Evolutionary conservation across 2,888 invertebrate genomes (phyloP), one percentile per base, ranked within the genome.

Genomic region (Napeogenes sylphis): DNA sequence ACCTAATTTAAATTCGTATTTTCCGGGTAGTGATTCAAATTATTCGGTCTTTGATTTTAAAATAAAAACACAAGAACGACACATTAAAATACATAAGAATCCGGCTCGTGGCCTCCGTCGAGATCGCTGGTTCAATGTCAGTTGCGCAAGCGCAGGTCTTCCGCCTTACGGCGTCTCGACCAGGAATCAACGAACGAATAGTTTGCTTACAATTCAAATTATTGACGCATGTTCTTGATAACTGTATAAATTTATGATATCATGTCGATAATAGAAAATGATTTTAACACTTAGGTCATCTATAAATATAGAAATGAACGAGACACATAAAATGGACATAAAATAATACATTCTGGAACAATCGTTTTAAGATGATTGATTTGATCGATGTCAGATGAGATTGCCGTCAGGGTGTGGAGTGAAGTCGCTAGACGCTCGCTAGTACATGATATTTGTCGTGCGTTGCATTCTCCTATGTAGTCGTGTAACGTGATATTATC

Each of bases 141-240:
- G 84, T 89, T 90, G 89, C 89, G 90, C 86, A 90, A 90, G 83
- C 87, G 84, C 78, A 79, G 73, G 77, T 87, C 88, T 88, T 89
- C 88, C 89, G 88, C 87, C 73, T 73, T 72, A 65, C 65, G 62
- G 73, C 71, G 75, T 75, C 56, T 81, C 79, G 78, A 87, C 81
- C 83, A 85, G 85, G 83, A 86, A 83, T 83, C 71, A 69, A 58
- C 73, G 70, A 63, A 71, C 64, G 69, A 10, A 30, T 10, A 21
- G 30, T 51, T 51, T 21, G 30, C 30, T 66, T 73, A 73, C 74
- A 79, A 81, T 84, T 82, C 74, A 78, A 83, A 86, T 80, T 71
- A 42, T 73, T 77, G 82, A 83, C 81, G 79, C 74, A 63, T 62
- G 58, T 61, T 56, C 46, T 45, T 46, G n/a, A 57, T 57, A 32